Evolutionary conservation across 2,888 invertebrate genomes (phyloP).

Genomic region (Lysandra coridon): DNA sequence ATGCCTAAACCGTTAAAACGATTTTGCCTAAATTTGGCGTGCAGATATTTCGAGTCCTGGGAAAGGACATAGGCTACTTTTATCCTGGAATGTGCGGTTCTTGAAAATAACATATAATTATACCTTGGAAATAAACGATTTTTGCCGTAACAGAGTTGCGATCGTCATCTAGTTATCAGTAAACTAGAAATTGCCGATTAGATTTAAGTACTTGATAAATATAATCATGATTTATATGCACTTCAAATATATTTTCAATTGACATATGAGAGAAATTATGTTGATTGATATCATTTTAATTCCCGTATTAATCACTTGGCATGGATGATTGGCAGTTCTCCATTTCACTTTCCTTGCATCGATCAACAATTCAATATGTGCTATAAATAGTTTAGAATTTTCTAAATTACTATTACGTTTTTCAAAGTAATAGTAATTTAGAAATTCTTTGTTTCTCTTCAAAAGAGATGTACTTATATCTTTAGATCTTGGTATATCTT

Average conservation of each 20-base stretch:
- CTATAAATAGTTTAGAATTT: neutral
- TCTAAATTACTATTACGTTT: neutral
- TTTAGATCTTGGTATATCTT: neutral
- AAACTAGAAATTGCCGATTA: no score
- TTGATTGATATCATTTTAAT: slow-evolving; percentile 28
- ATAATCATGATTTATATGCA: neutral
- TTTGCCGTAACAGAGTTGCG: no score
- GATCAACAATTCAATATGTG: neutral
- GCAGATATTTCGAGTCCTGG: no score
- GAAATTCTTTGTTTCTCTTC: no score
- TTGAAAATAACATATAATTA: no score
- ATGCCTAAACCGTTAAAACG: no score
- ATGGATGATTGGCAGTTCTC: neutral
- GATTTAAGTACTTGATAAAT: neutral
- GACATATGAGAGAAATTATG: neutral
- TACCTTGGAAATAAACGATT: no score
- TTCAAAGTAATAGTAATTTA: neutral
- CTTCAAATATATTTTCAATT: neutral
- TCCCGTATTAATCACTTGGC: slow-evolving; percentile 20
- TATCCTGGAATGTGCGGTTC: no score
- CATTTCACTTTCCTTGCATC: neutral
- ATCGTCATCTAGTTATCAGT: no score
- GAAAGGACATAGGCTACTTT: no score
- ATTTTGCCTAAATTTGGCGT: no score
- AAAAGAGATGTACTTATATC: no score